Base-by-base conservation (phyloP, 2,113 vertebrate genomes). In the Mola mola region DNA sequence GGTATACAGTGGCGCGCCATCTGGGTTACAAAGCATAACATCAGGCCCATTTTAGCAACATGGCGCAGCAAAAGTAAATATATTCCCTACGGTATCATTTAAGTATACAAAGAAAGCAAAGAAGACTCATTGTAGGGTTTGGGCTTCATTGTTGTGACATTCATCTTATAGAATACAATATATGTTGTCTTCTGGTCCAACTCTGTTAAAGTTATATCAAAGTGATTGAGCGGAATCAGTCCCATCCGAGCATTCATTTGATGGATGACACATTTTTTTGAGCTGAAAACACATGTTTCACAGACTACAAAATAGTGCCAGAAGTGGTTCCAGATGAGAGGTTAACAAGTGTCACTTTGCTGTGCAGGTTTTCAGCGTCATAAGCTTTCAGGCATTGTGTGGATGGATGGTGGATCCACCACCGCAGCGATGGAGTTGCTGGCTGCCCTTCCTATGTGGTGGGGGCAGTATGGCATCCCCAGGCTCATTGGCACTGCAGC, bases 361-460 rank as follows among this genome's bases (percentile, higher is more conserved):
- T 10, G 13, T 38, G 36, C 15, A 38, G 3, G 36, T 38, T 38
- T n/a, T 16, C 13, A 16, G 4, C 13, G 6, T 16, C 3, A 7
- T 16, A 4, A 6, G 36, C 15, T 64, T 63, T 61, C 41, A 28
- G 41, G 21, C 12, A 25, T 58, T 80, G 67, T 84, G 68, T 74
- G 82, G 68, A 64, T 56, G 20, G 29, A 67, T 79, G 40, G 72
- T 53, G 50, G 76, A 72, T 75, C 42, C 49, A 12, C 72, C 50
- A 16, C 66, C 22, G 7, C 64, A 43, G 70, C 62, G 55, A 70
- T 43, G 9, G 59, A 59, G 50, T 68, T 47, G 42, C 78, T 86
- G 83, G 83, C 82, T 49, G 83, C 85, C 89, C 87, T 87, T 84
- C 62, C 70, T 75, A 17, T 29, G 16, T 79, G 75, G 84, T 70